Evolutionary conservation across 2,888 invertebrate genomes (phyloP), one percentile per base, ranked within the genome.

Genomic region (Drosophila quinaria): DNA sequence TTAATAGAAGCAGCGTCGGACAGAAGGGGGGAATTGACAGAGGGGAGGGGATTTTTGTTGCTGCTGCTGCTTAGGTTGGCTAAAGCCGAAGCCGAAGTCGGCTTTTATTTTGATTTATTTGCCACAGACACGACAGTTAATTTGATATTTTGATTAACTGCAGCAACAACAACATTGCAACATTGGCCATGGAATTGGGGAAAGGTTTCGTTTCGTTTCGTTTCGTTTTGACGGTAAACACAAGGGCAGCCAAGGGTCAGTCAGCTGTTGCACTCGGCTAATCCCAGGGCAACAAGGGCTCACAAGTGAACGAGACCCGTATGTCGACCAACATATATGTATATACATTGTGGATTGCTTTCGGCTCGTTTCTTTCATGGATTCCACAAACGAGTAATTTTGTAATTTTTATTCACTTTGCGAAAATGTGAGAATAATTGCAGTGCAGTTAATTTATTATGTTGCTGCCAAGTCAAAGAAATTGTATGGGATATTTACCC

Each of bases 91-190:
- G 44, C 47, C 55, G 47, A 46, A 59, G 64, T 58, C 66, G 66
- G 79, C 63, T 75, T 81, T 81, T 79, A 78, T 89, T 89, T 85
- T 92, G 92, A 92, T 92, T 92, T 92, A 92, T 92, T 82, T 89
- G 90, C 91, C 89, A 89, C 91, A 91, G 91, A 90, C 92, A 92
- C 92, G 92, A 92, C 91, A 92, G 91, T 92, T 92, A 92, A 92
- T 92, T 92, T 92, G 92, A 92, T 92, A 92, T 92, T 92, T 92
- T 92, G 92, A 92, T 92, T 92, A 92, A 92, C 92, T 91, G 89
- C 92, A 86, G 84, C 87, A 81, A 75, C 77, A 74, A 74, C 35
- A 60, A 33, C 74, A 73, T 15, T 31, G 29, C 59, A 29, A 8
- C 29, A 33, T 44, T 58, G 51, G 37, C 78, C 59, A 46, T 47